Evolutionary conservation across 2,113 vertebrate species (phyloP).

Genomic region (Elgaria multicarinata): DNA sequence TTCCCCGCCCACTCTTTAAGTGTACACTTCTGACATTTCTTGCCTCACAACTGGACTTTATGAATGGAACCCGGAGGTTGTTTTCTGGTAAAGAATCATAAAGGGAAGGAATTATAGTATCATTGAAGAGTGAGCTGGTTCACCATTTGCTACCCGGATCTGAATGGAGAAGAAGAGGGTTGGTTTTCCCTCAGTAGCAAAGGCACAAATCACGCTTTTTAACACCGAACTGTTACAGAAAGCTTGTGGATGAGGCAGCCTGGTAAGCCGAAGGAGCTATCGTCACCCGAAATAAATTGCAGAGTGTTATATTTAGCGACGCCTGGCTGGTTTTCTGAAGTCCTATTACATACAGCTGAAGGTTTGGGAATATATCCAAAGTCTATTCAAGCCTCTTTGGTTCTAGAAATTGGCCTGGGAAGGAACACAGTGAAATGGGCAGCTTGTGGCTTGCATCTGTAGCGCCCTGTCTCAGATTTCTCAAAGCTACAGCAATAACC

Average conservation of each 20-base stretch:
- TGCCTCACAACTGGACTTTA: slow-evolving; percentile 79
- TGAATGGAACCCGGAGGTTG: slow-evolving; percentile 79
- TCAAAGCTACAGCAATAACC: background rate
- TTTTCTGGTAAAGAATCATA: slow-evolving; percentile 72
- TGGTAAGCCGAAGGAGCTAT: slow-evolving; percentile 53
- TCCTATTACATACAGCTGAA: slow-evolving; percentile 41
- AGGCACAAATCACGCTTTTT: slow-evolving; percentile 48
- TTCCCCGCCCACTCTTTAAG: slow-evolving; percentile 75
- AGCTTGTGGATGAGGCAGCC: slow-evolving; percentile 39
- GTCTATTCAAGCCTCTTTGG: slow-evolving; percentile 30
- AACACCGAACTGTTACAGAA: slow-evolving; percentile 38
- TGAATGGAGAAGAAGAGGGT: slow-evolving; percentile 57
- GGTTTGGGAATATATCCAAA: slow-evolving; percentile 59
- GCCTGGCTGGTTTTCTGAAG: slow-evolving; percentile 38
- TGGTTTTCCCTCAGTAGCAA: slow-evolving; percentile 54
- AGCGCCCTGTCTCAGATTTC: background rate
- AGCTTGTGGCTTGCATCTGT: background rate
- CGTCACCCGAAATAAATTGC: slow-evolving; percentile 62
- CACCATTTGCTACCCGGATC: slow-evolving; percentile 63
- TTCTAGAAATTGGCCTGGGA: background rate
- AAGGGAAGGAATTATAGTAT: slow-evolving; percentile 61
- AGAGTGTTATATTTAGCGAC: background rate
- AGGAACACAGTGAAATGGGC: background rate
- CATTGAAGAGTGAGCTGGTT: slow-evolving; percentile 63
- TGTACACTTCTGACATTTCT: slow-evolving; percentile 79